Base-by-base conservation (phyloP, 37 sponge, comb jelly and placozoan genomes). In the Beroe ovata region DNA sequence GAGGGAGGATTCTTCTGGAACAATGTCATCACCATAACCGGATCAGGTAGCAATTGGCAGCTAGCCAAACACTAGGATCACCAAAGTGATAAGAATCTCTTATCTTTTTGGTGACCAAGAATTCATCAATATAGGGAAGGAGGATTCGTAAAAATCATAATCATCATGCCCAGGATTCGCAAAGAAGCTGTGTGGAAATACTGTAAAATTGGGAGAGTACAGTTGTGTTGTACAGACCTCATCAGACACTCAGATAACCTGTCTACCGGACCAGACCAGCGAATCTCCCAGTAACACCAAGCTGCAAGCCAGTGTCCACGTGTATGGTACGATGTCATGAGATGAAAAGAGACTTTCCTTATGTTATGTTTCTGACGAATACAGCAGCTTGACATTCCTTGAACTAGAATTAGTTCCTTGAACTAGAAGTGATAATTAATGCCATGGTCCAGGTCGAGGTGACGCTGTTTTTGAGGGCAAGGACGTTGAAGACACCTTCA, bases 161-260 rank as follows among this genome's bases (percentile, higher is more conserved):
- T n/a, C n/a, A n/a, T n/a, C n/a, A n/a, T n/a, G n/a, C n/a, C 38
- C 84, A 77, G 84, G 84, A 26, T 77, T 77, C 23, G 54, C 14
- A 18, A 77, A 42, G 14, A 40, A 11, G 4, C 3, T 14, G 47
- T 77, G 84, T 77, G 84, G 36, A 6, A 36, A 32, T 8, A 77
- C 42, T n/a, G 84, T 77, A 0, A 77, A 19, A n/a, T 54, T 77
- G 19, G 84, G 84, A 37, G 84, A 77, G 6, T 35, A 77, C 84
- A 4, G n/a, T 4, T 77, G 84, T 77, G 33, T 35, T 42, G 84
- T 77, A 4, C 19, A 20, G 26, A 11, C 84, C 22, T 30, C 38
- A 4, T 22, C 41, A 20, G 54, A 38, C 28, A 16, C 26, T n/a
- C 21, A 36, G 84, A 77, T 77, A 8, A 77, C 26, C 22, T 77